Evolutionary conservation across 2,113 vertebrate genomes (phyloP).

Genomic region (Phodopus roborovskii): DNA sequence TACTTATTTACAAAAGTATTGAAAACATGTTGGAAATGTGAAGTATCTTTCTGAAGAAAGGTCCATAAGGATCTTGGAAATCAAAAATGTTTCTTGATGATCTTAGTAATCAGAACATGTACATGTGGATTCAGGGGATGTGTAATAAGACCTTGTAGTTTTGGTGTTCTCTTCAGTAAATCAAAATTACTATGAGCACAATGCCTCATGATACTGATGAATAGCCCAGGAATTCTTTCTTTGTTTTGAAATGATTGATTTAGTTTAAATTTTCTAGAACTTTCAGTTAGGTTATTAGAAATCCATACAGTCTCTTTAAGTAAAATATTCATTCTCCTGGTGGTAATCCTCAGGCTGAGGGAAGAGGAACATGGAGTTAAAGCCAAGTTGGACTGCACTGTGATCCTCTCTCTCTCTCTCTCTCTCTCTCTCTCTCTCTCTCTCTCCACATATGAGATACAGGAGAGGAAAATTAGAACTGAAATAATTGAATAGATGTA

Average conservation of each 20-base stretch:
- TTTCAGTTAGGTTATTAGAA: neutral
- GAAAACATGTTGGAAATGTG: neutral
- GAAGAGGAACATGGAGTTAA: neutral
- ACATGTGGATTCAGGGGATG: neutral
- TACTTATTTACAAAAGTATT: slow-evolving; percentile 2
- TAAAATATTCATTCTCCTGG: neutral
- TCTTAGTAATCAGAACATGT: neutral
- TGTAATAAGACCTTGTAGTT: neutral
- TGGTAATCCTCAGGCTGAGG: neutral
- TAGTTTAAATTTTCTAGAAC: neutral
- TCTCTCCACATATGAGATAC: neutral
- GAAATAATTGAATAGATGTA: neutral
- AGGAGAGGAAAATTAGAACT: neutral
- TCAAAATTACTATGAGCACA: neutral
- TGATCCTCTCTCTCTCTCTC: neutral
- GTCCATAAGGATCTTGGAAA: neutral
- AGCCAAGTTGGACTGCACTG: neutral
- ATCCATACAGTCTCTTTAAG: slow-evolving; percentile 15
- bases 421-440: neutral
- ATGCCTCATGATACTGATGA: neutral
- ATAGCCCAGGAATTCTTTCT: neutral
- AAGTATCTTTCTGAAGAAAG: neutral
- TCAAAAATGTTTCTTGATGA: slow-evolving; percentile 1
- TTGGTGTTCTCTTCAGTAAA: neutral
- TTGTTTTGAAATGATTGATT: slow-evolving; percentile 37